These are phyloP conservation scores for Falco punctatus DNA, from an alignment of 2,113 vertebrate species.

Conservation along the genomic window DNA sequence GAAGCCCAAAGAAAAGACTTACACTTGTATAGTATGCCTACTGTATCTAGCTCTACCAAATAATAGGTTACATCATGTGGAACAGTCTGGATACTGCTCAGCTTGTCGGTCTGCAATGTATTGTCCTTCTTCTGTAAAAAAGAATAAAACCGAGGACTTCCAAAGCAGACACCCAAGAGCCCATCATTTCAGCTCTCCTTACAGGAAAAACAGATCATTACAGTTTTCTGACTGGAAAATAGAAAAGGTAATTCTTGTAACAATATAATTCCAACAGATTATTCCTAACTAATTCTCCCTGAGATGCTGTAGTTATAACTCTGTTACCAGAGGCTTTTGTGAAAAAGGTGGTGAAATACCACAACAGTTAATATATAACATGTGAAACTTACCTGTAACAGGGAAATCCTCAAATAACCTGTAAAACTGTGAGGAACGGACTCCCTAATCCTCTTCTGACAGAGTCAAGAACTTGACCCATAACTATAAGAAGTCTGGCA, in stretches of 20 bases:
- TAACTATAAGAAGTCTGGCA: neutral
- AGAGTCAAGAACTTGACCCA: neutral
- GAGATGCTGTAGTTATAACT: neutral
- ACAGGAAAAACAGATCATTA: neutral
- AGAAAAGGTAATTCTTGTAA: neutral
- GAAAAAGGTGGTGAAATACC: neutral
- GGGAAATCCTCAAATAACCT: neutral
- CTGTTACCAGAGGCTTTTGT: neutral
- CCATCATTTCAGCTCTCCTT: neutral
- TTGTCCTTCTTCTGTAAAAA: neutral
- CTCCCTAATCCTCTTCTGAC: neutral
- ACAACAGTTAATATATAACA: neutral
- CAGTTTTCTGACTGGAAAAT: neutral
- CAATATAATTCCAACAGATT: neutral
- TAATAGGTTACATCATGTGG: neutral
- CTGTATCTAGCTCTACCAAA: neutral
- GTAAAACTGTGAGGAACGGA: neutral
- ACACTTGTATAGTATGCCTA: neutral
- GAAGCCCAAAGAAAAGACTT: neutral
- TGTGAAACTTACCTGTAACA: neutral
- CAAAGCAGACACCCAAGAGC: neutral
- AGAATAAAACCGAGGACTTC: neutral
- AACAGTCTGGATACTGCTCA: neutral
- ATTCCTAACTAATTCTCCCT: neutral
- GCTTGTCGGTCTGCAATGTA: neutral